These are phyloP conservation scores for Cephus rjabovi DNA, from an alignment of 2,888 invertebrate species.

Conservation along the genomic window DNA sequence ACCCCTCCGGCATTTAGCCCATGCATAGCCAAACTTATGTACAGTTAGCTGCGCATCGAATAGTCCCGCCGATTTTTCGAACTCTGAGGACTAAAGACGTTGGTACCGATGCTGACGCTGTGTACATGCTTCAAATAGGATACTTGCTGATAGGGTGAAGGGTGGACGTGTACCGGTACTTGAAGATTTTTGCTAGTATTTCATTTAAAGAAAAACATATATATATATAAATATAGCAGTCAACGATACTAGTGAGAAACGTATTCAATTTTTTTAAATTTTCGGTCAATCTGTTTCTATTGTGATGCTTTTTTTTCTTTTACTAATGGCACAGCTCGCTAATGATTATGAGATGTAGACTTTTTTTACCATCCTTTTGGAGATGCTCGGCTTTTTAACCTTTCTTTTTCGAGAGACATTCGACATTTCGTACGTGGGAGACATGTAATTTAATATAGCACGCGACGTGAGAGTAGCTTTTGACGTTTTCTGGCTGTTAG, in stretches of 20 bases:
- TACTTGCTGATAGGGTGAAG: not conserved
- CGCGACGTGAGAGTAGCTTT: not conserved
- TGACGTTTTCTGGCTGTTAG: not conserved
- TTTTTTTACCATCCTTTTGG: not conserved
- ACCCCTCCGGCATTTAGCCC: constrained; percentile 47
- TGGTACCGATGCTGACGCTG: not conserved
- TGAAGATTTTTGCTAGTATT: not conserved
- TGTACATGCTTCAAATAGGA: not conserved
- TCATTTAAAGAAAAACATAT: not conserved
- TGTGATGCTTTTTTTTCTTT: not conserved
- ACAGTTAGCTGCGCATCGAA: constrained; percentile 57
- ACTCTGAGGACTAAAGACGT: not conserved
- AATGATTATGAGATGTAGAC: not conserved
- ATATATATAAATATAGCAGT: not conserved
- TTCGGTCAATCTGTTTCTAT: not conserved
- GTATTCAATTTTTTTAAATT: not conserved
- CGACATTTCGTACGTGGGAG: not conserved
- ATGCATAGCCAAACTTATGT: constrained; percentile 61
- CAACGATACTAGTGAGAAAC: not conserved
- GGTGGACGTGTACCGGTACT: not conserved
- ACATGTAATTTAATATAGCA: not conserved
- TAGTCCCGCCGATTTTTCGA: constrained; percentile 48
- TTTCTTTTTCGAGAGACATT: not conserved
- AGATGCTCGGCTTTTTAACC: not conserved
- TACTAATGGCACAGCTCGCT: not conserved